These are phyloP conservation scores for Syngnathus typhle DNA, from an alignment of 2,113 vertebrate genomes.

Conservation along the genomic window DNA sequence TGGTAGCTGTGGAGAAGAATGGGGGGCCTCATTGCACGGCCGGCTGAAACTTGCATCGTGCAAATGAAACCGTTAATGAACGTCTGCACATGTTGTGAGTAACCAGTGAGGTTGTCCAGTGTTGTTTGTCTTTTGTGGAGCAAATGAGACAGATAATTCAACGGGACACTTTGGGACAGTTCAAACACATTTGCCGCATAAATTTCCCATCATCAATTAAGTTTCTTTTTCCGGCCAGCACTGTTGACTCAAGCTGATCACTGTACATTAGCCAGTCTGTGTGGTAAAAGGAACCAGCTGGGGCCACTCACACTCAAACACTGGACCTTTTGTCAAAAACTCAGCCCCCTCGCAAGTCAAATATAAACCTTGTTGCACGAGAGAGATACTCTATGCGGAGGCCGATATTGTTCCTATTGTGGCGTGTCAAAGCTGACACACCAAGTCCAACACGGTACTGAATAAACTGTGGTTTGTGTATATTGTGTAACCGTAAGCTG, in stretches of 20 bases:
- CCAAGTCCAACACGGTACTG: conserved; percentile 59
- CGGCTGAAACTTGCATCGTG: conserved; percentile 25
- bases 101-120: conserved; percentile 19
- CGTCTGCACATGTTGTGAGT: conserved; percentile 11
- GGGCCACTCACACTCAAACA: conserved; percentile 60
- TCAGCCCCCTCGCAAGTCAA: conserved; percentile 50
- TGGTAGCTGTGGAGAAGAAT: not conserved
- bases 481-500: conserved; percentile 66
- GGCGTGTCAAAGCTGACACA: conserved; percentile 55
- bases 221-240: conserved; percentile 44
- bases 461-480: conserved; percentile 71
- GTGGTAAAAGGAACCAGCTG: conserved; percentile 71
- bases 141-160: conserved; percentile 42
- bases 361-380: conserved; percentile 61
- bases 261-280: conserved; percentile 62
- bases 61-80: conserved; percentile 32
- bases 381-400: conserved; percentile 53
- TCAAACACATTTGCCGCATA: conserved; percentile 49
- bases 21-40: not conserved
- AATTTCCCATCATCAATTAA: conserved; percentile 66
- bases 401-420: conserved; percentile 68
- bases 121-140: conserved; percentile 38
- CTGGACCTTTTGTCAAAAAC: conserved; percentile 66
- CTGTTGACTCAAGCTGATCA: conserved; percentile 72
- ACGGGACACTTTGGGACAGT: conserved; percentile 46